Base-by-base conservation (phyloP, 2,888 invertebrate species). In the Cyclophora albipunctata region DNA sequence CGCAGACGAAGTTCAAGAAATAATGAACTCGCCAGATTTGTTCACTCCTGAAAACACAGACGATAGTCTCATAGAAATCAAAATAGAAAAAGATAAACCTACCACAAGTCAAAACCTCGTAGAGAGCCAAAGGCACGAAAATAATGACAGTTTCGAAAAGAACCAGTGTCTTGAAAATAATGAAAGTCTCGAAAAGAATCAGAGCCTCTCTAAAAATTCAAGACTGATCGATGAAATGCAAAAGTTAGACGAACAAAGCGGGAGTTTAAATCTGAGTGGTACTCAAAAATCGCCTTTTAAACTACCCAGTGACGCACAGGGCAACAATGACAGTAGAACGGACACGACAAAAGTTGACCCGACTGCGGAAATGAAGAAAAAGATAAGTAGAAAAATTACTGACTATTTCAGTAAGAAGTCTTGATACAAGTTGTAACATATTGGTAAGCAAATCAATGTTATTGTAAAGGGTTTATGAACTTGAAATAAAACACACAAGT, bases 351-450 rank as follows among this genome's bases (percentile, higher is more conserved):
- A 54, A 34, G 52, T 63, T 4, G 75, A 77, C 3, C 50, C 77
- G 0, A 54, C 73, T 0, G 54, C 72, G 3, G 79, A 81, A 40
- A 56, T 69, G 0, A 85, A 84, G 58, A 85, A 75, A 61, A 81
- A 68, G 58, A 67, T 80, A 4, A 66, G 71, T 5, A 79, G 63
- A 48, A 85, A 84, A 73, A 88, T 88, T 34, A 86, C 88, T 0
- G 85, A 87, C 62, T 87, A 84, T 59, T 88, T 86, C 54, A 67
- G 71, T 54, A 84, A 79, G 62, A 83, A 79, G 58, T 54, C 73
- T 2, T 37, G 5, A 37, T 37, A 20, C 20, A 20, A 20, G 20
- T 20, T 20, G 20, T 20, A 20, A 20, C 20, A 20, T 20, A 20
- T 20, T 20, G 20, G 20, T 20, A 20, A 20, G 20, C 20, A 20